A percentile compares a stretch with the other conserved stretches of the same genome.
These are phyloP conservation scores for Triplophysa siluroides DNA, from an alignment of 2,113 vertebrate genomes.

Conservation along the genomic window DNA sequence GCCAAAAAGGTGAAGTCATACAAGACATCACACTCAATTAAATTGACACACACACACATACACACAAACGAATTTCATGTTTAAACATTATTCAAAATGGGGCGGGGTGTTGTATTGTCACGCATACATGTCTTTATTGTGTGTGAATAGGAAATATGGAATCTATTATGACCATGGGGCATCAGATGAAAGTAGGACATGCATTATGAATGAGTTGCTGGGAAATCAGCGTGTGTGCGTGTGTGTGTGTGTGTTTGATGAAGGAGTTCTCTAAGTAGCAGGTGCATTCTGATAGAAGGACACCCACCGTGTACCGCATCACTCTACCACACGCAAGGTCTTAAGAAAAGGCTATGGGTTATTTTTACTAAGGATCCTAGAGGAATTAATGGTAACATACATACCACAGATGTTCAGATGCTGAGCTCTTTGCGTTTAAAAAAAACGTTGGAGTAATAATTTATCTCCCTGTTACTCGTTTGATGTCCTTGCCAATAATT, in stretches of 20 bases:
- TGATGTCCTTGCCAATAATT: conserved; percentile 11
- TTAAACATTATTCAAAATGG: background rate
- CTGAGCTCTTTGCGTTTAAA: conserved; percentile 4
- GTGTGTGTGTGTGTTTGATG: conserved; percentile 46
- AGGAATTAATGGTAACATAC: conserved; percentile 34
- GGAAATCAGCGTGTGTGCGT: conserved; percentile 38
- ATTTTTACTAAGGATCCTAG: conserved; percentile 10
- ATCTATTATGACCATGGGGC: conserved; percentile 50
- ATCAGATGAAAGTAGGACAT: conserved; percentile 59
- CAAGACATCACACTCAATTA: background rate
- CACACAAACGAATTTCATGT: background rate
- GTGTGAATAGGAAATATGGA: conserved; percentile 62
- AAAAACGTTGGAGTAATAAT: background rate
- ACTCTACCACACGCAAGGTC: background rate
- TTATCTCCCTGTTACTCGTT: background rate
- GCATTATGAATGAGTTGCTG: conserved; percentile 73
- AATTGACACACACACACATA: background rate
- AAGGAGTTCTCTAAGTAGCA: conserved; percentile 41
- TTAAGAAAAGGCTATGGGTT: conserved; percentile 3
- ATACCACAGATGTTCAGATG: conserved; percentile 29
- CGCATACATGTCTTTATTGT: conserved; percentile 48
- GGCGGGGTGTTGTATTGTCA: background rate
- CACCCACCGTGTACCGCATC: background rate
- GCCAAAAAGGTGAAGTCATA: conserved; percentile 83
- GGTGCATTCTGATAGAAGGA: conserved; percentile 39